These are phyloP conservation scores for Gandaritis pyraliata DNA, from an alignment of 2,888 invertebrate species.

Conservation along the genomic window DNA sequence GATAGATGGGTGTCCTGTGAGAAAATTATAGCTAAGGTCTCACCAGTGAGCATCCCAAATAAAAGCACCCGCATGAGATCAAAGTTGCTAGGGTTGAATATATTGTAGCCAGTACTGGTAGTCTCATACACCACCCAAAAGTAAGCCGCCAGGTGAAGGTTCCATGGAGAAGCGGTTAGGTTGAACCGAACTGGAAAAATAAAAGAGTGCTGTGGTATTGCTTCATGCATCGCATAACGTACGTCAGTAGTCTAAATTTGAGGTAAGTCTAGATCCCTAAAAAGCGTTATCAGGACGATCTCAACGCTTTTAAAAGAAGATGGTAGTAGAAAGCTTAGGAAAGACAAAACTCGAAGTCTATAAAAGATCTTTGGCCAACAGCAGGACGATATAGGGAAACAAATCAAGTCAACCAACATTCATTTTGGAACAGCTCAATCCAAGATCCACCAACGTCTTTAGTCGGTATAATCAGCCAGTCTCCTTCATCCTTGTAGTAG, in stretches of 20 bases:
- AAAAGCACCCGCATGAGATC: constrained; percentile 58
- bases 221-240: neutral
- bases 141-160: constrained; percentile 63
- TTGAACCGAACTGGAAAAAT: constrained; percentile 62
- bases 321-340: too few relatives aligned
- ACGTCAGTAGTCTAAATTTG: neutral
- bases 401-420: constrained; percentile 52
- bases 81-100: constrained; percentile 63
- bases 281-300: too few relatives aligned
- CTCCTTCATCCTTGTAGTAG: constrained; percentile 35
- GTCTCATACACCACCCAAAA: constrained; percentile 73
- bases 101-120: constrained; percentile 66
- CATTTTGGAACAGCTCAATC: constrained; percentile 55
- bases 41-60: constrained; percentile 62
- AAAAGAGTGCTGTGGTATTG: neutral
- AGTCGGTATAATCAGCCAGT: constrained; percentile 54
- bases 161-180: constrained; percentile 61
- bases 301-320: too few relatives aligned
- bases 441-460: constrained; percentile 66
- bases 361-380: too few relatives aligned
- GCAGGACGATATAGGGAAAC: neutral
- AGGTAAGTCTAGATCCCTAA: too few relatives aligned
- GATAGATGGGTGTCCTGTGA: too few relatives aligned
- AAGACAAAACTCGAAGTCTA: too few relatives aligned
- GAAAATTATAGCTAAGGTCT: constrained; percentile 23